Evolutionary conservation across 2,113 vertebrate genomes (phyloP), one percentile per base, ranked within the genome.

Genomic region (Odobenus rosmarus): DNA sequence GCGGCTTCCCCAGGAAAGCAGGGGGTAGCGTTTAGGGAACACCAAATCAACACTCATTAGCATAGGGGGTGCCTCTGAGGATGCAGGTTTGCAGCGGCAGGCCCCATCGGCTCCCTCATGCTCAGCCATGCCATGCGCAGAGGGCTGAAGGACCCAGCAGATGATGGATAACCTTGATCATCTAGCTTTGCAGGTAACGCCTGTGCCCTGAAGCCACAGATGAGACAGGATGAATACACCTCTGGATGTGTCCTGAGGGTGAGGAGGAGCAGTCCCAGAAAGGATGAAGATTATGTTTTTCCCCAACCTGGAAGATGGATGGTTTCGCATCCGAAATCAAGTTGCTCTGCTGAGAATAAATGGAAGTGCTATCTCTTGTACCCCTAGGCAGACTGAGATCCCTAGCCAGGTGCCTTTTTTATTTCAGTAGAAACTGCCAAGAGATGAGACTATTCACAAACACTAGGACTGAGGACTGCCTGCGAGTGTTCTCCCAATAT

Each of bases 401-500:
- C 53, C n/a, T 0, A 18, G 11, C 18, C 10, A 49, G 0, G 5
- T 3, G 6, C n/a, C 0, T 59, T 42, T 64, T 62, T 28, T 26
- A 53, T n/a, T 57, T 80, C n/a, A 33, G 28, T 46, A 57, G 23
- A 53, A 55, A 53, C 36, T 46, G 62, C n/a, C 82, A 69, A 76
- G 8, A 2, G 33, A 18, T 39, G 42, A 57, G 4, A 55, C 42
- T 76, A 31, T 15, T 77, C 59, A 36, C 51, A 82, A 88, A 86
- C 59, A 67, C 24, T 1, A 11, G 53, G 64, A 57, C 23, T 4
- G 5, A 11, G 53, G 64, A 57, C 23, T 5, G 5, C 55, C 5
- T 1, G 13, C 7, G 14, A 6, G 3, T 7, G 24, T 18, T 13
- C 51, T 79, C 9, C 64, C 51, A 16, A 1, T 1, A 1, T 0